Evolutionary conservation across 2,888 invertebrate genomes (phyloP).

Genomic region (Aleiodes leptofemur): DNA sequence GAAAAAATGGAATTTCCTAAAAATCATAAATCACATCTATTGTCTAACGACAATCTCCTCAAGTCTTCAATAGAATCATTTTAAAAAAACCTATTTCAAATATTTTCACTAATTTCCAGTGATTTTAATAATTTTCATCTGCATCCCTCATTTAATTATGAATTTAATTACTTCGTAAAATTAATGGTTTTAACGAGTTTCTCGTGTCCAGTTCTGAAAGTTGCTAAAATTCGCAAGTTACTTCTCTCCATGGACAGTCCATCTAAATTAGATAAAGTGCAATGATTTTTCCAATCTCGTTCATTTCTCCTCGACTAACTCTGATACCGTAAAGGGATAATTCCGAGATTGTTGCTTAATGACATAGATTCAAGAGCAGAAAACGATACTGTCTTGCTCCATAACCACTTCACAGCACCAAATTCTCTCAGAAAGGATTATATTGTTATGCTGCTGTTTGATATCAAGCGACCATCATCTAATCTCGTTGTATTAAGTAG

Average conservation of each 20-base stretch:
- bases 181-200: conserved; percentile 59
- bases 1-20: too few relatives aligned
- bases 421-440: not conserved
- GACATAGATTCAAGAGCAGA: not conserved
- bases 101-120: too few relatives aligned
- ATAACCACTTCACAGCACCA: conserved; percentile 28
- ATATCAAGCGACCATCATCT: conserved; percentile 24
- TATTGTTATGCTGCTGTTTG: conserved; percentile 18
- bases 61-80: too few relatives aligned
- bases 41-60: too few relatives aligned
- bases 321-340: not conserved
- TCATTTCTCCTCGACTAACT: conserved; percentile 51
- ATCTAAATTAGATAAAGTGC: not conserved
- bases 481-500: conserved; percentile 14
- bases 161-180: conserved; percentile 42
- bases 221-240: conserved; percentile 47
- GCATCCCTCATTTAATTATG: too few relatives aligned
- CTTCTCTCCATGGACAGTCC: conserved; percentile 50
- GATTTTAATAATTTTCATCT: too few relatives aligned
- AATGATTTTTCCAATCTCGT: too few relatives aligned
- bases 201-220: conserved; percentile 50
- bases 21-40: too few relatives aligned
- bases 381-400: conserved; percentile 46
- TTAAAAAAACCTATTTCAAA: too few relatives aligned
- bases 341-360: not conserved